phyloP scores from a whole-genome alignment of 2,888 invertebrate genomes.

The Stratiomys singularior region DNA sequence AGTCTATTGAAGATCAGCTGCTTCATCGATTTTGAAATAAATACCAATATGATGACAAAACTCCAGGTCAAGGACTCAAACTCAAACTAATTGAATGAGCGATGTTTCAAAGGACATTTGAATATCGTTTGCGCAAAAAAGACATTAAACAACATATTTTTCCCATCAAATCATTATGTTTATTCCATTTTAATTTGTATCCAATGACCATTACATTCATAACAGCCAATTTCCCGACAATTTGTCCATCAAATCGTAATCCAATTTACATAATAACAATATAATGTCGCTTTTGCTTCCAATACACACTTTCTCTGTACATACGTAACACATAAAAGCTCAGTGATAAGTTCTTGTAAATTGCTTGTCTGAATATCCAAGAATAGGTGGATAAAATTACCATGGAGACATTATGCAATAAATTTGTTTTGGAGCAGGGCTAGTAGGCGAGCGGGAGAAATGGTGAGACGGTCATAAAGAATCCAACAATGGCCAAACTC shows the following conservation, averaged over 20 bases:
- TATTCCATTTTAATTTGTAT: too few species aligned
- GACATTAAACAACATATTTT: too few species aligned
- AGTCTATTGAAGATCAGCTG: too few species aligned
- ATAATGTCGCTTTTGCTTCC: neutral
- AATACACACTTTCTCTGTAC: neutral
- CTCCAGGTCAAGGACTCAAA: too few species aligned
- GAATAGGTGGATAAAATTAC: constrained; percentile 28
- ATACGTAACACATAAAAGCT: neutral
- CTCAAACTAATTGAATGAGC: too few species aligned
- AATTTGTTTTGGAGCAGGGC: constrained; percentile 36
- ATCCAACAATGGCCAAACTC: constrained; percentile 53
- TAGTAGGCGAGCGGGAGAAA: neutral
- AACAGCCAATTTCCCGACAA: neutral
- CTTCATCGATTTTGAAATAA: too few species aligned
- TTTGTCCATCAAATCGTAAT: constrained; percentile 50
- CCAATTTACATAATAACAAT: constrained; percentile 50
- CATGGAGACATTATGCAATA: constrained; percentile 45
- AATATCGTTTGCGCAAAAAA: too few species aligned
- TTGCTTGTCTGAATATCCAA: constrained; percentile 6
- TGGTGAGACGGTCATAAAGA: constrained; percentile 49
- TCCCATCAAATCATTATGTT: too few species aligned
- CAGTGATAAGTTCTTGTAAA: constrained; percentile 29
- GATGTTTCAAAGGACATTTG: too few species aligned
- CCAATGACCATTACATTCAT: neutral
- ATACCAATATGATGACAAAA: too few species aligned